These are phyloP conservation scores for Leistus spinibarbis DNA, from an alignment of 2,888 invertebrate species.

Conservation along the genomic window DNA sequence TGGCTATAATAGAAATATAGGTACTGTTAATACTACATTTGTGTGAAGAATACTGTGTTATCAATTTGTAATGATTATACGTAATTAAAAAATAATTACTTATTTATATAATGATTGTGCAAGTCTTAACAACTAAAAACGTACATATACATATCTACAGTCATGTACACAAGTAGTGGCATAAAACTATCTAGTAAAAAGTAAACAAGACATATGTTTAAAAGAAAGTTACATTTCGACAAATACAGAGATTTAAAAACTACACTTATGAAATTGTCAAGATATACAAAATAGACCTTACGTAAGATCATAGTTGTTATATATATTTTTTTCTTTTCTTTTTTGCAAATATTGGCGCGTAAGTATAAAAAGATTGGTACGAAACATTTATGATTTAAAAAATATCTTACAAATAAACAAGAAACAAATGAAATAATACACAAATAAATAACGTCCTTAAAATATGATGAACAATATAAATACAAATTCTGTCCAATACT, in stretches of 20 bases:
- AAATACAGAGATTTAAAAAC: not conserved
- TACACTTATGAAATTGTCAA: not conserved
- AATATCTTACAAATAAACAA: not conserved
- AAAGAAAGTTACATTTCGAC: not conserved
- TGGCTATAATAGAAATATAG: constrained; percentile 39
- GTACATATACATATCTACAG: constrained; percentile 40
- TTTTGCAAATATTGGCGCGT: not conserved
- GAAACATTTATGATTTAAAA: not conserved
- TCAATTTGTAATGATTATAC: constrained; percentile 22
- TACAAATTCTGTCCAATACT: not conserved
- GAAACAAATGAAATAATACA: not conserved
- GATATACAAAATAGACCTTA: not conserved
- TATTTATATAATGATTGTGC: constrained; percentile 38
- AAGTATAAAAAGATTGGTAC: not conserved
- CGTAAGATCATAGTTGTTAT: not conserved
- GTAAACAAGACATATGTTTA: not conserved
- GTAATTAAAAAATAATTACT: constrained; percentile 36
- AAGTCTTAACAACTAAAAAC: constrained; percentile 28
- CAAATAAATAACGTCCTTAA: not conserved
- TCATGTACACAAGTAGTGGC: constrained; percentile 30
- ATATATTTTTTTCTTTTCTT: no score
- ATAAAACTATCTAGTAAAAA: not conserved
- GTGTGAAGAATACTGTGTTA: constrained; percentile 38
- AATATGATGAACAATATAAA: not conserved
- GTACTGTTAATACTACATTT: constrained; percentile 38